A percentile compares a stretch with the other conserved stretches of the same genome.
Conservation (phyloP, 2,113 vertebrate species). For the Megaptera novaeangliae region DNA sequence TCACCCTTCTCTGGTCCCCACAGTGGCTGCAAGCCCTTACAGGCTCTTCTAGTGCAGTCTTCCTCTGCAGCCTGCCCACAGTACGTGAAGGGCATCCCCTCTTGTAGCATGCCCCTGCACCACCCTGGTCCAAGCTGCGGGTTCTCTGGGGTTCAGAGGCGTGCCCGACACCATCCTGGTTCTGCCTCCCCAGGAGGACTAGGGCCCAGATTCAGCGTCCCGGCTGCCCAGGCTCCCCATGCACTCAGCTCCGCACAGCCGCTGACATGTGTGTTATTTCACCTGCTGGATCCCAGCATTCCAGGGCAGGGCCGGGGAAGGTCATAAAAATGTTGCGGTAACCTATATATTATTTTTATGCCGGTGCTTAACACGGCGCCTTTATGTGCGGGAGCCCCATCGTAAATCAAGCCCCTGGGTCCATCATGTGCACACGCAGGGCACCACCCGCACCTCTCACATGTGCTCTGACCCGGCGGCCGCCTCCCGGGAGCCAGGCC, state of each 20-base stretch:
- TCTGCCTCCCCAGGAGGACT: not conserved
- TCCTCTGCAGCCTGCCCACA: not conserved
- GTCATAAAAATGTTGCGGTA: constrained; percentile 76
- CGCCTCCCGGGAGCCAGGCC: not conserved
- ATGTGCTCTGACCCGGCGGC: not conserved
- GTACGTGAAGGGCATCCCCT: not conserved
- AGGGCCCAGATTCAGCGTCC: not conserved
- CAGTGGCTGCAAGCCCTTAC: not conserved
- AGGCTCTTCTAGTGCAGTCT: fast-evolving
- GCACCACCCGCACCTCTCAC: not conserved
- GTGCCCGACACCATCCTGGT: not conserved
- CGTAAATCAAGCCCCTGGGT: constrained; percentile 75
- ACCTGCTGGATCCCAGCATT: constrained; percentile 79
- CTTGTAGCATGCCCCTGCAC: not conserved
- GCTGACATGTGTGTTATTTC: constrained; percentile 80
- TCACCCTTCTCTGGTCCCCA: not conserved
- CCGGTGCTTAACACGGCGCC: constrained; percentile 73
- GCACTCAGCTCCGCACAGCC: not conserved
- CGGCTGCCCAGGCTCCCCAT: not conserved
- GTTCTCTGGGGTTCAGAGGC: not conserved
- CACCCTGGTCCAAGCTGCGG: too few relatives aligned
- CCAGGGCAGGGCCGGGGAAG: constrained; percentile 74
- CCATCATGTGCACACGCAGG: not conserved
- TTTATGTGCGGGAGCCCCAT: constrained; percentile 74
- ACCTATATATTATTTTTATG: constrained; percentile 84